Evolutionary conservation across 2,113 vertebrate species (phyloP).

Genomic region (Prolemur simus): DNA sequence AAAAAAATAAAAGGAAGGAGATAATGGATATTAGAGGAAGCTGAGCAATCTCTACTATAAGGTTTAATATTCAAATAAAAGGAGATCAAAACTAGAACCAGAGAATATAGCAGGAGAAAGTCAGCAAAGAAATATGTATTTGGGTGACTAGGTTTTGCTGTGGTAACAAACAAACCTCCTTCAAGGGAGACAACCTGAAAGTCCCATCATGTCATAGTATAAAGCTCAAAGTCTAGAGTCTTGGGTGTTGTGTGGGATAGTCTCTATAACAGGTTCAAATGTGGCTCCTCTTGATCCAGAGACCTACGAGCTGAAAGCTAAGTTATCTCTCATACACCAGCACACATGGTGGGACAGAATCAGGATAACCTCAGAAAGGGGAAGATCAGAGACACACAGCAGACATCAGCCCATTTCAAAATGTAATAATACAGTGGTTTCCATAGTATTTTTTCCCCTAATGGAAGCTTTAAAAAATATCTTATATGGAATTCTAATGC

Average conservation of each 20-base stretch:
- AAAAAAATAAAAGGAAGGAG: no score
- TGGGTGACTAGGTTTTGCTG: background rate
- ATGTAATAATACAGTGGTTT: background rate
- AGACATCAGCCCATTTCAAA: background rate
- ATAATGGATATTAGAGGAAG: background rate
- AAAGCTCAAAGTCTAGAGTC: background rate
- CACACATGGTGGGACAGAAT: background rate
- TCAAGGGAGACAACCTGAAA: background rate
- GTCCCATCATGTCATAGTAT: background rate
- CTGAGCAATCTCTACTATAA: background rate
- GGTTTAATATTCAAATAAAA: slow-evolving; percentile 1
- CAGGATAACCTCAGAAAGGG: background rate
- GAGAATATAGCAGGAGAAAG: background rate
- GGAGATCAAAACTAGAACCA: background rate
- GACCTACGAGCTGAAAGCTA: background rate
- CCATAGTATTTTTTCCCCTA: background rate
- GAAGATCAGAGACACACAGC: background rate
- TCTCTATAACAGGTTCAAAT: background rate
- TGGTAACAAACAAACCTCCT: background rate
- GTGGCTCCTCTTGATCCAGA: background rate
- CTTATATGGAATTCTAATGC: background rate
- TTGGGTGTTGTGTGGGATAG: background rate
- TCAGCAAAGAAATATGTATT: background rate
- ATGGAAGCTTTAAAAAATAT: background rate
- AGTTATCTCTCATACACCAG: background rate